Conservation (phyloP, 2,888 invertebrate species). For the Ferrisia virgata region DNA sequence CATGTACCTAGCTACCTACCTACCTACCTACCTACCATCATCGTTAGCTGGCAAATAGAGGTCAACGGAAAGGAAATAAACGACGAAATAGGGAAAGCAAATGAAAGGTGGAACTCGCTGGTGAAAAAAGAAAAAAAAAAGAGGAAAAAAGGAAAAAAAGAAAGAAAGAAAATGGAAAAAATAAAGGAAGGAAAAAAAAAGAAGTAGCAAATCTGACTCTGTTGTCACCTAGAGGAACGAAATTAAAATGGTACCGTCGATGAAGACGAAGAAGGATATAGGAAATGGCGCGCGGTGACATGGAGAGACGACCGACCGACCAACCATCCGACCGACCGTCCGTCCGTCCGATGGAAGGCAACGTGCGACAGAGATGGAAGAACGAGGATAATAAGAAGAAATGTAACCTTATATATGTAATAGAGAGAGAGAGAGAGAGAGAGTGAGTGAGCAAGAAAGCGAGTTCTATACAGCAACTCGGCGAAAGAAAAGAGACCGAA, state of each 20-base stretch:
- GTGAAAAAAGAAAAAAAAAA: background rate
- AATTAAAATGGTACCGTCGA: constrained; percentile 29
- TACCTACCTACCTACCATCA: background rate
- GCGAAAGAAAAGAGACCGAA: background rate
- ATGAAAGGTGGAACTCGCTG: background rate
- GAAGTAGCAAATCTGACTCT: constrained; percentile 27
- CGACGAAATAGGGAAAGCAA: background rate
- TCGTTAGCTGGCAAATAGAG: background rate
- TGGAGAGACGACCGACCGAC: too few species aligned
- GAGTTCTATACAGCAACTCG: too few species aligned
- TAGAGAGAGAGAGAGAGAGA: too few species aligned
- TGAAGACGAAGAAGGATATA: constrained; percentile 26
- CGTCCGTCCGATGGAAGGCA: too few species aligned
- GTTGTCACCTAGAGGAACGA: constrained; percentile 41
- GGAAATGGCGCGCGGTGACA: background rate
- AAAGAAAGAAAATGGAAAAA: too few species aligned
- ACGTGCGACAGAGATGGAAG: background rate
- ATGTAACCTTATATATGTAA: constrained; percentile 29
- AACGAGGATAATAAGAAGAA: constrained; percentile 18
- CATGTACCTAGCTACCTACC: background rate
- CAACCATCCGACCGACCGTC: too few species aligned
- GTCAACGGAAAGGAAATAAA: constrained; percentile 8
- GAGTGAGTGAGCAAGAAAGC: too few species aligned
- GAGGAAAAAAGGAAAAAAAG: background rate
- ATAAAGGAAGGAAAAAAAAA: background rate